Base-by-base conservation (phyloP, 2,113 vertebrate species). In the Pungitius pungitius region DNA sequence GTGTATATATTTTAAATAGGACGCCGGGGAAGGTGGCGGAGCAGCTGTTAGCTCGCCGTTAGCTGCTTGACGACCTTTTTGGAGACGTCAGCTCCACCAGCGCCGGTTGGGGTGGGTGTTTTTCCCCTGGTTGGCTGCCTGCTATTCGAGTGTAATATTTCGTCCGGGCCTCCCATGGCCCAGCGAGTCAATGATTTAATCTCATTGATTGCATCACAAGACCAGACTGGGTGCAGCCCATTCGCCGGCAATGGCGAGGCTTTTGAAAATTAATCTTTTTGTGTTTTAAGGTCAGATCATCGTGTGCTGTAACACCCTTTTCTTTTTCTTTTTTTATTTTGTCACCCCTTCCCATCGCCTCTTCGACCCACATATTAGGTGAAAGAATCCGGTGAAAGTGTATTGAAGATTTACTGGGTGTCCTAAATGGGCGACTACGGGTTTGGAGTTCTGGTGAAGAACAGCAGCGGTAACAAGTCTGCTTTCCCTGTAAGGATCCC, bases 371-470 rank as follows among this genome's bases (percentile, higher is more conserved):
- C 10, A 24, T 83, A 88, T 61, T 75, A 92, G 92, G 78, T 84
- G 85, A 90, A 87, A 88, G 78, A 90, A 89, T 70, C 84, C 60
- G 45, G 85, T 86, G 87, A 86, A 89, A 86, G 75, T 83, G 73
- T 83, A 73, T 71, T 84, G 78, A 90, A 87, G 77, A 89, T 86
- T 79, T 85, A 84, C 85, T 86, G 92, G 75, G 85, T 82, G 89
- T 93, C 90, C 95, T 97, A 97, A 97, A 99, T 99, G 98, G 98
- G 97, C 95, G 98, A 99, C 97, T 99, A 99, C 97, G 97, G 96
- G 94, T 99, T 99, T 93, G 97, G 97, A 95, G 97, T 98, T 94
- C 94, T 99, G 95, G 96, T 99, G 91, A 98, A 99, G 95, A 99
- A 97, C 95, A 96, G 97, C 93, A 95, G 96, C 84, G 95, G 96